phyloP scores from a whole-genome alignment of 23 tunicate species.

The Trididemnum nubilum region DNA sequence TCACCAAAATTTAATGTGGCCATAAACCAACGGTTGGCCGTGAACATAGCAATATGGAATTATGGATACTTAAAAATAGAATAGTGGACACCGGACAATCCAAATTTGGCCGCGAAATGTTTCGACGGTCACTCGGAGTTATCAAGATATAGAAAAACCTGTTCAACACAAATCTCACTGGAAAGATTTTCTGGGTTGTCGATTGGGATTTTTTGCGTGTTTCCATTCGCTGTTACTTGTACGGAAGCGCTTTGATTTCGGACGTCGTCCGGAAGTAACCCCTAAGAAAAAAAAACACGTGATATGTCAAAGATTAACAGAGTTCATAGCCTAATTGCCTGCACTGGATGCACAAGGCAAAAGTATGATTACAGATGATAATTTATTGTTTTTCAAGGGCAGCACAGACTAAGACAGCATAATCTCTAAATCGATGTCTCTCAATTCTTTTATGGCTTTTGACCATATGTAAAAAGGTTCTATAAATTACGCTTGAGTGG shows the following conservation, averaged over 20 bases:
- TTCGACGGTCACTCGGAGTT: too few species aligned
- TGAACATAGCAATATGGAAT: too few species aligned
- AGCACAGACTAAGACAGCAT: not conserved
- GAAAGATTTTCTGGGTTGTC: constrained; percentile 4
- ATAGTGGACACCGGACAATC: too few species aligned
- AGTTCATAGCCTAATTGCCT: not conserved
- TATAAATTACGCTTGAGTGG: too few species aligned
- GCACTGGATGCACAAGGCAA: not conserved
- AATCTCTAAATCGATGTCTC: not conserved
- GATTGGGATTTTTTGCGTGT: not conserved
- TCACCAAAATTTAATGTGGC: too few species aligned
- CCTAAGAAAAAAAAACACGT: not conserved
- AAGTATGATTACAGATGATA: not conserved
- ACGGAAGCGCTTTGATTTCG: not conserved
- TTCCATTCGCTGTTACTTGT: not conserved
- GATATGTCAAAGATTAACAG: not conserved
- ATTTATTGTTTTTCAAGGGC: not conserved
- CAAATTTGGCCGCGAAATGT: too few species aligned
- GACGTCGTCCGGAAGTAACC: constrained; percentile 30
- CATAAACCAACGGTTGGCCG: too few species aligned
- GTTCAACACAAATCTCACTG: too few species aligned
- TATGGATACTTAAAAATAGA: too few species aligned
- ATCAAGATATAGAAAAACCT: too few species aligned
- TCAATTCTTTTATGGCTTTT: not conserved
- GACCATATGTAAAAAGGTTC: too few species aligned